Base-by-base conservation (phyloP, 2,113 vertebrate species). In the Zosterops lateralis region DNA sequence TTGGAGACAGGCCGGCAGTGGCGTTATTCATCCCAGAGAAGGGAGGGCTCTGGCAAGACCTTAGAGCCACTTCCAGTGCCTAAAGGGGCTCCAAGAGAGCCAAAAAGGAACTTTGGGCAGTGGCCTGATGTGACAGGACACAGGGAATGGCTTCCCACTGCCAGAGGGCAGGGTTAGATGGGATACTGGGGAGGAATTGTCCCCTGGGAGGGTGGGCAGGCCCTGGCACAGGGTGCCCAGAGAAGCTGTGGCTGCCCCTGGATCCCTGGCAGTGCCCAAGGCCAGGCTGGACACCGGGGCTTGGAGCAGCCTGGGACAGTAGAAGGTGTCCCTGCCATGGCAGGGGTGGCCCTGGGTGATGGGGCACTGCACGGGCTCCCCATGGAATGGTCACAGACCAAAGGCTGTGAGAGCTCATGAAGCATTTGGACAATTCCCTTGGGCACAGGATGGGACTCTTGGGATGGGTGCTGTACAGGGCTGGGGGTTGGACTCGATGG, bases 401-500 rank as follows among this genome's bases (percentile, higher is more conserved):
- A 28, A 19, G 60, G 36, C 29, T 45, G 28, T 3, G 21, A 18
- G 64, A 25, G 42, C 64, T 47, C 21, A 8, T 13, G 38, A 6
- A 45, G 11, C 15, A 13, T 25, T n/a, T 66, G 42, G 42, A n/a
- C 29, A 66, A 40, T 14, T 1, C 42, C 31, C 62, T 17, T 24
- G 12, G 21, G 21, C 47, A 48, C 47, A 48, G 42, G 42, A 15
- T 32, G 42, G 12, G 64, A 25, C 64, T n/a, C 22, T 17, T 36
- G 57, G 34, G 6, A 6, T 25, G 12, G 57, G 14, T 11, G 61
- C 40, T 31, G 18, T 12, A 31, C 42, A n/a, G 62, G 31, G 62
- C 42, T 40, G 57, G 57, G 19, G 11, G 31, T 3, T 28, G 51
- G 12, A 3, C 45, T 19, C 21, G 0, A 9, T 16, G 34, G 4